phyloP scores from a whole-genome alignment of 2,113 vertebrate species.

The Cololabis saira region DNA sequence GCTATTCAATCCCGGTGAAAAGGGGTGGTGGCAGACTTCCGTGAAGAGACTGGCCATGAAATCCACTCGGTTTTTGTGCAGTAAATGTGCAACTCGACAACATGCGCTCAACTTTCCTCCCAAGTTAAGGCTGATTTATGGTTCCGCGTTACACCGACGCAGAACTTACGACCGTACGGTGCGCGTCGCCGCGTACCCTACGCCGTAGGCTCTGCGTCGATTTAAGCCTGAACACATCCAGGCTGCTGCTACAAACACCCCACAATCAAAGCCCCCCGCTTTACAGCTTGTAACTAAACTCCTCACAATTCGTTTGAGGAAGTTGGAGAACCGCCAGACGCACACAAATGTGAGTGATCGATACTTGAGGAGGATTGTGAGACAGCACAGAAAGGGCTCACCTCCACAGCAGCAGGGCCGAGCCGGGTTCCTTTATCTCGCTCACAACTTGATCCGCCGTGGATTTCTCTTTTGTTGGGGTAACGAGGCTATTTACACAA shows the following conservation, averaged over 20 bases:
- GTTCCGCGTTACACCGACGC: too few relatives aligned
- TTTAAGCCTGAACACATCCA: conserved; percentile 40
- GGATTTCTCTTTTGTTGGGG: conserved; percentile 27
- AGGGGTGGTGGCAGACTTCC: conserved; percentile 49
- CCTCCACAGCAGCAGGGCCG: conserved; percentile 45
- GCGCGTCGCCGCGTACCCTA: too few relatives aligned
- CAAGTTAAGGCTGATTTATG: too few relatives aligned
- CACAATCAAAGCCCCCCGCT: conserved; percentile 28
- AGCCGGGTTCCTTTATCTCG: conserved; percentile 57
- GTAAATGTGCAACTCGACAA: conserved; percentile 52
- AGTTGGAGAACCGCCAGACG: conserved; percentile 3
- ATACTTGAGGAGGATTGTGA: neutral
- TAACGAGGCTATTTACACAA: conserved; percentile 29
- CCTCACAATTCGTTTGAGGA: neutral
- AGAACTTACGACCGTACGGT: too few relatives aligned
- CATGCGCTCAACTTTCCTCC: conserved; percentile 68
- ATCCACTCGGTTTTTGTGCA: conserved; percentile 63
- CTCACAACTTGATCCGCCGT: conserved; percentile 47
- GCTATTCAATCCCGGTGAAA: conserved; percentile 41
- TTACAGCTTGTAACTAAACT: conserved; percentile 1
- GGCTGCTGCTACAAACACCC: conserved; percentile 21
- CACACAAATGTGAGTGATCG: neutral
- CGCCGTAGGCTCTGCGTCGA: too few relatives aligned
- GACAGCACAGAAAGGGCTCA: conserved; percentile 26
- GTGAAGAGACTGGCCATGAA: conserved; percentile 58